Base-by-base conservation (phyloP, 2,113 vertebrate genomes). In the Taxidea taxus region DNA sequence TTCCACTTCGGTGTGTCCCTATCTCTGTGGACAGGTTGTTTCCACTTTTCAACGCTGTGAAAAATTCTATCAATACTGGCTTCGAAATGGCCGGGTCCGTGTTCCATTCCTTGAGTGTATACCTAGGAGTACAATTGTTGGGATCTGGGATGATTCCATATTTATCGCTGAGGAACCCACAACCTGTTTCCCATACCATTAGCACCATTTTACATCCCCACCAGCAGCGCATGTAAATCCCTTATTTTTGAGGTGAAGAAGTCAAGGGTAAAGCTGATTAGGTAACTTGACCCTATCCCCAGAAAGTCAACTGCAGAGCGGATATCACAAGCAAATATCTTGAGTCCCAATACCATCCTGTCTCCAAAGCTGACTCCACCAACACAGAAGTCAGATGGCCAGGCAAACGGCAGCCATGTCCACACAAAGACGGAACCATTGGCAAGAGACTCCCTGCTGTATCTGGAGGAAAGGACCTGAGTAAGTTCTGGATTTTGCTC, bases 221-320 rank as follows among this genome's bases (percentile, higher is more conserved):
- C 27, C 42, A 75, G 4, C 23, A 82, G n/a, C 27, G 20, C 2
- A 25, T 25, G 29, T 91, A 42, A 82, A 75, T 60, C 27, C 7
- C 31, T 92, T 3, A 44, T 81, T 92, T 96, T 92, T 49, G 84
- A 64, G 51, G 60, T 77, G 49, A 77, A 82, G 66, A 94, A 88
- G 54, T 20, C 84, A 75, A 47, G 49, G 21, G 10, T n/a, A 82
- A 70, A 49, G 31, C 25, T 44, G 9, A 37, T 47, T 82, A 49
- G 23, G 74, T 11, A n/a, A 13, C 70, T 91, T 58, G 13, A 44
- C 29, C 23, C 42, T 7, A 77, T 34, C 49, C 21, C 44, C 56
- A 87, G 56, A 27, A 54, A 80, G 37, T 83, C 88, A 78, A 21
- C 21, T 42, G 27, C 39, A 81, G 31, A 82, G 13, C 58, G 44